Evolutionary conservation across 2,888 invertebrate species (phyloP).

Genomic region (Keiferia lycopersicella): DNA sequence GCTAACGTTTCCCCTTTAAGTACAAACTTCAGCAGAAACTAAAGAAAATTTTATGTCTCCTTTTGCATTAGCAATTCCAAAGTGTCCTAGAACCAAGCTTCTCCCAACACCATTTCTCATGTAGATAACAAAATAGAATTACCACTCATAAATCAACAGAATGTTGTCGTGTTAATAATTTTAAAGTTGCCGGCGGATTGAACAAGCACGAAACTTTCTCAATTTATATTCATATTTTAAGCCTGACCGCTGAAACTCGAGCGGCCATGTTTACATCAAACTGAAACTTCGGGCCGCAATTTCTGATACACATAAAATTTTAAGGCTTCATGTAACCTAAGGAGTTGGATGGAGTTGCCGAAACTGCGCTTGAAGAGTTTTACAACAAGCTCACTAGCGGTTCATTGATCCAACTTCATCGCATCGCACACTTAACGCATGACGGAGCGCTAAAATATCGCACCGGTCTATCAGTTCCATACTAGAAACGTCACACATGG

Average conservation of each 20-base stretch:
- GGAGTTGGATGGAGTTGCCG: background rate
- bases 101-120: constrained; percentile 15
- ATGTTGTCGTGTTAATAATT: constrained; percentile 64
- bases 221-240: constrained; percentile 79
- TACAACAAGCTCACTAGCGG: background rate
- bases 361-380: background rate
- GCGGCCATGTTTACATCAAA: constrained; percentile 60
- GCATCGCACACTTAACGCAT: no score
- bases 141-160: constrained; percentile 50
- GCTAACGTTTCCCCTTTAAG: no score
- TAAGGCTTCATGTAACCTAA: constrained; percentile 27
- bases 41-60: background rate
- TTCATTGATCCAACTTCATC: background rate
- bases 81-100: constrained; percentile 13
- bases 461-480: no score
- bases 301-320: constrained; percentile 48
- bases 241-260: constrained; percentile 60
- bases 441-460: no score
- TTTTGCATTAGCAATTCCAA: background rate
- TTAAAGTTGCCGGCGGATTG: constrained; percentile 65
- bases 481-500: no score
- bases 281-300: constrained; percentile 53
- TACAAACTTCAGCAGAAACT: background rate
- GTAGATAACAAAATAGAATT: constrained; percentile 43
- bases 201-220: constrained; percentile 69